Evolutionary conservation across 2,797 vertebrate genomes (phyloP).

Genomic region (Rallus crepitans): DNA sequence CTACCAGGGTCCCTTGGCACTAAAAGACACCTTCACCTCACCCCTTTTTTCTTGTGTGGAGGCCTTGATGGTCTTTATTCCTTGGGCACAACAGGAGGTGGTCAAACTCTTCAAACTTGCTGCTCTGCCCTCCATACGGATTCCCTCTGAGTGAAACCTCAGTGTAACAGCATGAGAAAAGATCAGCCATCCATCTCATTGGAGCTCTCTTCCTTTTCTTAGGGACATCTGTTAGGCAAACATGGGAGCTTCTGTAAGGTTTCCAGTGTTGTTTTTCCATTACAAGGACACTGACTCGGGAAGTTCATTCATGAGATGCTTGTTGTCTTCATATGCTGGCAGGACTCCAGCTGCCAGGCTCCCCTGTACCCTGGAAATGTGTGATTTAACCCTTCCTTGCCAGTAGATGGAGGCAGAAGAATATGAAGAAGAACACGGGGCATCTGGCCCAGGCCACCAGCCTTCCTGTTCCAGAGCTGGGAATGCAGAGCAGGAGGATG

Average conservation of each 20-base stretch:
- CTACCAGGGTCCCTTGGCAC: neutral
- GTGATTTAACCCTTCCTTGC: constrained; percentile 64
- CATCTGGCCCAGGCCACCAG: neutral
- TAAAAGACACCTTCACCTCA: neutral
- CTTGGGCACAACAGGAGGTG: neutral
- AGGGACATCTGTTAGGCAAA: neutral
- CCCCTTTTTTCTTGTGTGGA: neutral
- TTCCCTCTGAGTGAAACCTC: neutral
- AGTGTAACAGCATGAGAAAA: neutral
- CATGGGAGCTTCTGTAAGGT: constrained; percentile 29
- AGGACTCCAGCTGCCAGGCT: neutral
- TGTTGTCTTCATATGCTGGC: constrained; percentile 33
- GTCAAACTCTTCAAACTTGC: neutral
- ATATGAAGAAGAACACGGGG: neutral
- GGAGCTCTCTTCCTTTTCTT: neutral
- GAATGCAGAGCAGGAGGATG: neutral
- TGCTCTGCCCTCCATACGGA: neutral
- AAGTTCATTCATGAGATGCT: constrained; percentile 43
- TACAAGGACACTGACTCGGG: constrained; percentile 11
- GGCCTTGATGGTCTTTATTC: neutral
- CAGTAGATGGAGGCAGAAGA: constrained; percentile 16
- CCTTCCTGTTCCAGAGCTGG: neutral
- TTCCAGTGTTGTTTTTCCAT: constrained; percentile 45
- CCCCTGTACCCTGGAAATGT: constrained; percentile 40
- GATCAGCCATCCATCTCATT: neutral